Conservation (phyloP, 2,888 invertebrate species). For the Heterodera filipjevi region DNA sequence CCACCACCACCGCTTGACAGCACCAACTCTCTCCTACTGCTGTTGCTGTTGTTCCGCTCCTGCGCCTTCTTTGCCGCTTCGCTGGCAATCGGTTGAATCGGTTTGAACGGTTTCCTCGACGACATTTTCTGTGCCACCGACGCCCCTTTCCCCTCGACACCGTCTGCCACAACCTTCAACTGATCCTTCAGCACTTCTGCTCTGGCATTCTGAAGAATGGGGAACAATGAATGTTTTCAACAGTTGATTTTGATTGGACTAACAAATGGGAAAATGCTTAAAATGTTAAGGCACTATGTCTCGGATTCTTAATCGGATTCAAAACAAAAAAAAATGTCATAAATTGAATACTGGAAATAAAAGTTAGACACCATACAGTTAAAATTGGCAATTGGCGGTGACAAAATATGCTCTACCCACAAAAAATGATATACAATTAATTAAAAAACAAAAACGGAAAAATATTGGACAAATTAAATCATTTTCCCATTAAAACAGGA, state of each 20-base stretch:
- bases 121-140: conserved; percentile 23
- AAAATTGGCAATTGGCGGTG: no score
- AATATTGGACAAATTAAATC: conserved; percentile 23
- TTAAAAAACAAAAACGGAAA: neutral
- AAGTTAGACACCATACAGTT: no score
- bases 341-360: no score
- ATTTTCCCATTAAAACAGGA: neutral
- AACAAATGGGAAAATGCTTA: no score
- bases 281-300: no score
- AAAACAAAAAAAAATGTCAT: no score
- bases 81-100: conserved; percentile 32
- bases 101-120: conserved; percentile 35
- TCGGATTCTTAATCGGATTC: no score
- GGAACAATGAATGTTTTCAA: conserved; percentile 8
- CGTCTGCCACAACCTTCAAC: neutral
- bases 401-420: no score
- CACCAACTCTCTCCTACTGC: neutral
- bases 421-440: no score
- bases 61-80: conserved; percentile 25
- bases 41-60: conserved; percentile 6
- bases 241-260: no score
- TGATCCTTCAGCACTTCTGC: neutral
- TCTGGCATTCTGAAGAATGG: neutral
- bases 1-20: neutral
- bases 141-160: conserved; percentile 22